Percentiles rank a stretch among this genome's conserved stretches.
Conservation (phyloP, 2,888 invertebrate genomes). For the Clostera curtula region DNA sequence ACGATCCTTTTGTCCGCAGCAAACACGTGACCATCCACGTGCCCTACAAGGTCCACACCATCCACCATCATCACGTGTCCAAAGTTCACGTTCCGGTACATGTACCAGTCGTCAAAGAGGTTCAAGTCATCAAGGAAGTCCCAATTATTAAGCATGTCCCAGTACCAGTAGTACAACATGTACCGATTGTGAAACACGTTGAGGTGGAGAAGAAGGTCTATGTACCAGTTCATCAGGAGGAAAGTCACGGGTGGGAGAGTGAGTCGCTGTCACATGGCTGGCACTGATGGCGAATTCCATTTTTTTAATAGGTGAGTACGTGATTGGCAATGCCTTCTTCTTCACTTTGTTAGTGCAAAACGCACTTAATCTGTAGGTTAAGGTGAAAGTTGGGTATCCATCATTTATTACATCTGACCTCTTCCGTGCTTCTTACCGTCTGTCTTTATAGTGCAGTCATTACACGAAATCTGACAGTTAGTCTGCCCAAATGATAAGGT, state of each 20-base stretch:
- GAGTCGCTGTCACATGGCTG: conserved; percentile 67
- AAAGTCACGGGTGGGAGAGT: conserved; percentile 61
- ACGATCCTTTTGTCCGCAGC: conserved; percentile 26
- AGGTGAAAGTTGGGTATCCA: too few species aligned
- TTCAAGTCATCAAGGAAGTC: conserved; percentile 61
- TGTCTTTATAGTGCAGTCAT: too few species aligned
- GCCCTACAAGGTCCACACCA: conserved; percentile 63
- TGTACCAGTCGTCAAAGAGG: conserved; percentile 61
- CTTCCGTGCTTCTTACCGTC: too few species aligned
- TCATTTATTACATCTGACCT: too few species aligned
- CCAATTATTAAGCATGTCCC: conserved; percentile 60
- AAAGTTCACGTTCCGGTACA: conserved; percentile 58
- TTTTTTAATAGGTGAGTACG: conserved; percentile 40
- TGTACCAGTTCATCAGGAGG: conserved; percentile 47
- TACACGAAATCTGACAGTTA: too few species aligned
- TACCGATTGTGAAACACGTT: conserved; percentile 56
- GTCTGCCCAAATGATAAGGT: too few species aligned
- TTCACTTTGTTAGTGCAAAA: too few species aligned
- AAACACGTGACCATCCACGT: conserved; percentile 68
- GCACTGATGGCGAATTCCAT: conserved; percentile 43
- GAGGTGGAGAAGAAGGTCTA: conserved; percentile 61
- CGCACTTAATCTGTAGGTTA: too few species aligned
- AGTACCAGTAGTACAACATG: conserved; percentile 51
- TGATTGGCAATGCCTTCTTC: too few species aligned
- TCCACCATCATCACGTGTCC: conserved; percentile 67